These are phyloP conservation scores for Geophilus truncorum DNA, from an alignment of 2,888 invertebrate species.

Conservation along the genomic window DNA sequence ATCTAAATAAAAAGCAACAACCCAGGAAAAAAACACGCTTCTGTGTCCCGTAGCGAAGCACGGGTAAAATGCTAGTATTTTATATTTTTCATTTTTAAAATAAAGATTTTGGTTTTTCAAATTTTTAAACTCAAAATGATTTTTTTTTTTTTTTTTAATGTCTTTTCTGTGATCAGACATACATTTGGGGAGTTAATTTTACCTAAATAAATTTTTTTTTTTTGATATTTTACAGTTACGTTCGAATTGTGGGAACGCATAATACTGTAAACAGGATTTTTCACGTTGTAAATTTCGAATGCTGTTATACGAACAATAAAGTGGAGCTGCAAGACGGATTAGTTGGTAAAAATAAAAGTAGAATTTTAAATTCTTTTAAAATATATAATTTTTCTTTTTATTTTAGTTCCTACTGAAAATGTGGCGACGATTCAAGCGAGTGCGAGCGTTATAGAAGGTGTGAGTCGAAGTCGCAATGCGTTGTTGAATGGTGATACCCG, in stretches of 20 bases:
- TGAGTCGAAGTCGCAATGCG: constrained; percentile 85
- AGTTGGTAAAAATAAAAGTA: constrained; percentile 50
- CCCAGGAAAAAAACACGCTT: no score
- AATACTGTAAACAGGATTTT: constrained; percentile 93
- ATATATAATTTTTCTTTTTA: constrained; percentile 29
- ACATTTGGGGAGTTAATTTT: no score
- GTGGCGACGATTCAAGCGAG: constrained; percentile 85
- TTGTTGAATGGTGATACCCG: constrained; percentile 90
- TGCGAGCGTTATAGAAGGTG: constrained; percentile 94
- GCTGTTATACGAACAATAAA: constrained; percentile 70
- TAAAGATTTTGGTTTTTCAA: no score
- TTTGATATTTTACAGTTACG: constrained; percentile 55
- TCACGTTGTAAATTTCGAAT: constrained; percentile 89
- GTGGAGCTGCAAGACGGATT: constrained; percentile 62
- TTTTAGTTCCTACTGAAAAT: constrained; percentile 70
- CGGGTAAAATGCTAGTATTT: no score
- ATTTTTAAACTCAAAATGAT: no score
- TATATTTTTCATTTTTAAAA: no score
- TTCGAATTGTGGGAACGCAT: constrained; percentile 69
- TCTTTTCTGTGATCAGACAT: no score
- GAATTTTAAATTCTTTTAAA: background rate
- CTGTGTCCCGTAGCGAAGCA: no score
- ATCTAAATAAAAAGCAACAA: no score
- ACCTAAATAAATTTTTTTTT: background rate
- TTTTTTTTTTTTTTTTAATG: no score